Base-by-base conservation (phyloP, 2,888 invertebrate species). In the Pteria penguin region DNA sequence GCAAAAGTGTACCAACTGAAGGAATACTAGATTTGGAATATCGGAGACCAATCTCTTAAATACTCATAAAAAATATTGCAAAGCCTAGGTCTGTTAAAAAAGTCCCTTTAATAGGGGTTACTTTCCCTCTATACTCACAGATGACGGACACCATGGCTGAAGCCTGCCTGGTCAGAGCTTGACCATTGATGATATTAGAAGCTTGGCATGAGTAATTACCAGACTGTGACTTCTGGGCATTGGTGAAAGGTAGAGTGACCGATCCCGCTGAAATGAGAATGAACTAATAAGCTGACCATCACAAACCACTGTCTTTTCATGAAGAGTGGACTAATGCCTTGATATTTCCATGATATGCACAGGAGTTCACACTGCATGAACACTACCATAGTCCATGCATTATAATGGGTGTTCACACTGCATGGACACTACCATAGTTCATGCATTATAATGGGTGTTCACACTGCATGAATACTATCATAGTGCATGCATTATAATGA, bases 201-300 rank as follows among this genome's bases (percentile, higher is more conserved):
- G 87, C 86, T 4, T 63, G 79, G 74, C 88, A 89, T 0, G 82
- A 84, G 72, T 88, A 89, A n/a, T 79, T 79, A 11, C 86, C 88
- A 27, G 81, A 57, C 55, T 86, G 79, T 1, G 76, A 29, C 61
- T 84, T 84, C 31, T 72, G 76, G 14, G 84, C 81, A 4, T 82
- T 74, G 26, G 58, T 73, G 32, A 88, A 82, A 52, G 65, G 57
- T 31, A 82, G 68, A 4, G 62, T 73, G 18, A 67, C 33, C n/a
- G 32, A 54, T 4, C 73, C 61, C 14, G 76, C 85, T 85, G 79
- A 3, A 75, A 73, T 45, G 29, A 3, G 22, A 65, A 36, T 31
- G n/a, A n/a, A n/a, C n/a, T n/a, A n/a, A n/a, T n/a, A n/a, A n/a
- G n/a, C n/a, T n/a, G n/a, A n/a, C 2, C 22, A 22, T 52, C 18